A percentile compares a stretch with the other conserved stretches of the same genome.
These are phyloP conservation scores for Leguminivora glycinivorella DNA, from an alignment of 1,140 invertebrate genomes.

Conservation along the genomic window DNA sequence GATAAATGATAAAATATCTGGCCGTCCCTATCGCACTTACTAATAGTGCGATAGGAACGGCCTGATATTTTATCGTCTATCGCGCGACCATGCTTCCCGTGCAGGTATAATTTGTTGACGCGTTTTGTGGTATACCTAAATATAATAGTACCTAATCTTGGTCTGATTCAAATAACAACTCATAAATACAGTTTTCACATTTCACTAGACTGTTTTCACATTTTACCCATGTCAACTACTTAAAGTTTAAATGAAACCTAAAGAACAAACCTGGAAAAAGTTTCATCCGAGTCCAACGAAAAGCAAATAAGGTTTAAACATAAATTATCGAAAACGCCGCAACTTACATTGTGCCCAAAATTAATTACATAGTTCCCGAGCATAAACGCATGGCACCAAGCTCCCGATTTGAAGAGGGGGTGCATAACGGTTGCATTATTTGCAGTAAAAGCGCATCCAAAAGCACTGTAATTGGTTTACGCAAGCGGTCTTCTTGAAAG, in stretches of 20 bases:
- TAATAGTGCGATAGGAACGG: too few species aligned
- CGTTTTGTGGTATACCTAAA: too few species aligned
- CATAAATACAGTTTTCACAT: too few species aligned
- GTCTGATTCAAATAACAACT: too few species aligned
- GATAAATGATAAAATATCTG: too few species aligned
- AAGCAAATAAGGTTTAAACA: slow-evolving; percentile 57
- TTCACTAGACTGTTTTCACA: too few species aligned
- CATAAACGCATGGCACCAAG: slow-evolving; percentile 55
- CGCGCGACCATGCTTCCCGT: too few species aligned
- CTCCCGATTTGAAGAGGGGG: slow-evolving; percentile 32
- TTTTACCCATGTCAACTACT: too few species aligned
- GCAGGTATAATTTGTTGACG: too few species aligned
- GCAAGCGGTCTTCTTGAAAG: slow-evolving; percentile 42
- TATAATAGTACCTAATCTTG: too few species aligned
- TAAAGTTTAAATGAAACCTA: not conserved
- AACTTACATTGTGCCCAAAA: slow-evolving; percentile 59
- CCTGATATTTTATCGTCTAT: too few species aligned
- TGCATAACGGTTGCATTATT: slow-evolving; percentile 52
- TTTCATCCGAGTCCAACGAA: not conserved
- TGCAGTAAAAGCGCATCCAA: slow-evolving; percentile 51
- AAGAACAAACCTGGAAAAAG: not conserved
- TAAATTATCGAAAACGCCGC: slow-evolving; percentile 52
- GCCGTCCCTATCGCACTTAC: too few species aligned
- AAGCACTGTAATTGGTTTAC: slow-evolving; percentile 60
- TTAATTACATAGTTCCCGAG: slow-evolving; percentile 64